A percentile compares a stretch with the other conserved stretches of the same genome.
phyloP scores from a whole-genome alignment of 1,140 invertebrate species.

The Atta texana region DNA sequence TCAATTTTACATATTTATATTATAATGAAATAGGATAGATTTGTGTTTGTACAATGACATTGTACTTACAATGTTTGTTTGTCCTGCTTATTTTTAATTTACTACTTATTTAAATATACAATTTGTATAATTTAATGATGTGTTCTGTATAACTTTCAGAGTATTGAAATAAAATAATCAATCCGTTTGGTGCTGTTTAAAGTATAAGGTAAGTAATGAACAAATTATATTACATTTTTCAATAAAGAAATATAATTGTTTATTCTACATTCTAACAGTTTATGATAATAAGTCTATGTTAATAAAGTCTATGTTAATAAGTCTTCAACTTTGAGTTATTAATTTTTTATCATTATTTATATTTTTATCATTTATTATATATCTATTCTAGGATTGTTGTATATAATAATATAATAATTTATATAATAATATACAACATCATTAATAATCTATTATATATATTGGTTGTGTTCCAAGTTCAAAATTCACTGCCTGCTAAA shows the following conservation, averaged over 20 bases:
- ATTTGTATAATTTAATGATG: conserved; percentile 30
- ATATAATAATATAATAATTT: too few relatives aligned
- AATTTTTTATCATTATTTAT: too few relatives aligned
- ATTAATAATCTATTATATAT: too few relatives aligned
- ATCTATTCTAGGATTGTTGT: too few relatives aligned
- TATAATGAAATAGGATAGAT: not conserved
- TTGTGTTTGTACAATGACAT: not conserved
- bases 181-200: conserved; percentile 65
- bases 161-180: conserved; percentile 73
- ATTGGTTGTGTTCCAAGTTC: too few relatives aligned
- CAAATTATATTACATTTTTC: not conserved
- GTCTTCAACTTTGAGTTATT: too few relatives aligned
- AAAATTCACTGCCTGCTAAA: too few relatives aligned
- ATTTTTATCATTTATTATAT: too few relatives aligned
- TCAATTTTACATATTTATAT: conserved; percentile 10
- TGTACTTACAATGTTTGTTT: not conserved
- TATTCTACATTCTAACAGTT: conserved; percentile 1
- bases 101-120: not conserved
- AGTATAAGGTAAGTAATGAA: conserved; percentile 60
- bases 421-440: too few relatives aligned
- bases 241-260: not conserved
- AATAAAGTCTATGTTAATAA: not conserved
- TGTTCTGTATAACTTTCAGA: conserved; percentile 66
- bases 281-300: not conserved
- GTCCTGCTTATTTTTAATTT: not conserved